Base-by-base conservation (phyloP, 2,113 vertebrate genomes). In the Cottus gobio region DNA sequence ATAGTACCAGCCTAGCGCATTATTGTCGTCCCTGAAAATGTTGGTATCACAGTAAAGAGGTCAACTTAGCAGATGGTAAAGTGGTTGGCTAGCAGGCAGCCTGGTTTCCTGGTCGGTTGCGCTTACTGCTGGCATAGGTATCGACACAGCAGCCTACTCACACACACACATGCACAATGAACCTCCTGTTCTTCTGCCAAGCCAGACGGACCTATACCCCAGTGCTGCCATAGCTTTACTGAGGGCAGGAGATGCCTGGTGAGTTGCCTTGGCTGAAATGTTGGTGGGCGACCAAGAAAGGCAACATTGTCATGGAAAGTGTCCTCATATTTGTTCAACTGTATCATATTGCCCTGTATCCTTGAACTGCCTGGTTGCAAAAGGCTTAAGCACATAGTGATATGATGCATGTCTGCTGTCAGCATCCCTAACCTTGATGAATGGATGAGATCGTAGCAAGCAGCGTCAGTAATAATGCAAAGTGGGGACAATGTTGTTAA, bases 131-230 rank as follows among this genome's bases (percentile, higher is more conserved):
- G 89, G 86, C 87, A 71, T 62, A 77, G 68, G 82, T 44, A 80
- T 58, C 48, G 12, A 87, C 87, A 84, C 88, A 85, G 90, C 87
- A 86, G 77, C 85, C 87, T 88, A 66, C 77, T 88, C 90, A 84
- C 89, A 91, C 62, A 92, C 62, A 92, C 62, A 90, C 30, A 82
- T 0, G 28, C 37, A 93, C 90, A 93, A 91, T 85, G 85, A 79
- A 81, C 83, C 80, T 82, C 61, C 86, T 89, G 90, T 91, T 90
- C 75, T 58, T 68, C 65, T 87, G 91, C 90, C 90, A 92, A 89
- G 79, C 75, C 78, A 72, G 74, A 76, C 67, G 44, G 80, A 77
- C 86, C 79, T 75, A 48, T 80, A 84, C 66, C 74, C 79, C 61
- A 46, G 71, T 65, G 73, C 71, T 36, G 50, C 44, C 61, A 30